A percentile compares a stretch with the other conserved stretches of the same genome.
Conservation (phyloP, 2,113 vertebrate genomes). For the Hippocampus mohnikei region DNA sequence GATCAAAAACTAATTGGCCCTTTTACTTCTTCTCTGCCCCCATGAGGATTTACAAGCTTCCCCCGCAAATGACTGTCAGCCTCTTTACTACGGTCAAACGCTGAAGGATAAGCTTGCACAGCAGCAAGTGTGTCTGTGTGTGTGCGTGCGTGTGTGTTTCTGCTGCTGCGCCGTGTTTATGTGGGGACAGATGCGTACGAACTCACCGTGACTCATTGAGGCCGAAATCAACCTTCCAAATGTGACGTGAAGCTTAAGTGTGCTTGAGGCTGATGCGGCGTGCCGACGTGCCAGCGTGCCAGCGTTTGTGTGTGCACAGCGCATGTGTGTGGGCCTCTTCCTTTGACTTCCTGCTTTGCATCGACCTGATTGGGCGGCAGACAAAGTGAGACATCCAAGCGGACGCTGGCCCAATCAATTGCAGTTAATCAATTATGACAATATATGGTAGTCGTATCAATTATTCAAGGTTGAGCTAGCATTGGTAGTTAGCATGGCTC, state of each 20-base stretch:
- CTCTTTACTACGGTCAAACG: conserved; percentile 69
- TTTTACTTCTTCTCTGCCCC: conserved; percentile 61
- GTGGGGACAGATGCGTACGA: conserved; percentile 9
- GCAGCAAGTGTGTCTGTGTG: conserved; percentile 16
- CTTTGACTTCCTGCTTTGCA: neutral
- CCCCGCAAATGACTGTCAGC: conserved; percentile 68
- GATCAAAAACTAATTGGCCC: conserved; percentile 71
- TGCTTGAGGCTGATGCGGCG: conserved; percentile 87
- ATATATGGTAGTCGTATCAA: conserved; percentile 50
- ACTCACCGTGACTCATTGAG: conserved; percentile 72
- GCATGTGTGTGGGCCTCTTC: conserved; percentile 33
- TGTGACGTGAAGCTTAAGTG: conserved; percentile 87
- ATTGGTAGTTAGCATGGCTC: conserved; percentile 68
- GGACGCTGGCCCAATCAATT: conserved; percentile 35
- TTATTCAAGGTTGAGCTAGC: conserved; percentile 76
- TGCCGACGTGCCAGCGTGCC: conserved; percentile 75
- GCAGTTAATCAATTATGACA: neutral
- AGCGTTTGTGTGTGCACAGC: conserved; percentile 65
- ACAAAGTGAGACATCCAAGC: conserved; percentile 49
- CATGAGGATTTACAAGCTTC: conserved; percentile 65
- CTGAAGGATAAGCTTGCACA: conserved; percentile 56
- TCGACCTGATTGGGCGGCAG: conserved; percentile 19
- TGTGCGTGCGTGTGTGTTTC: conserved; percentile 3
- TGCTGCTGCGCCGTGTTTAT: neutral
- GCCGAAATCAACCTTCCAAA: conserved; percentile 84